Percentiles rank a stretch among this genome's conserved stretches.
These are phyloP conservation scores for Phainopepla nitens DNA, from an alignment of 2,113 vertebrate genomes.

Conservation along the genomic window DNA sequence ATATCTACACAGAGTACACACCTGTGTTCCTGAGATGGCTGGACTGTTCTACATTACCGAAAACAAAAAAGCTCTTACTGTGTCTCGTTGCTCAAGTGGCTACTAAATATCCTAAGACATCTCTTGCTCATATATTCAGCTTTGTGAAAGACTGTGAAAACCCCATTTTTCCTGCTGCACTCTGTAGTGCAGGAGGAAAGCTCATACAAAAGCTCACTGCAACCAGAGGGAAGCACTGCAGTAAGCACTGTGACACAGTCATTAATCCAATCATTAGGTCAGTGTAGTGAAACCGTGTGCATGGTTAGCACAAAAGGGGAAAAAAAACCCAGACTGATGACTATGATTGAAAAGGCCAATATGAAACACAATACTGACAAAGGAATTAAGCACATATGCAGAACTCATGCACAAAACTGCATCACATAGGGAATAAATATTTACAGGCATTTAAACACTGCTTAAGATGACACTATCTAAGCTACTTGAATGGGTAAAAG, in stretches of 20 bases:
- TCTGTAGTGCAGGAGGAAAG: neutral
- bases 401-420: neutral
- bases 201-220: constrained; percentile 60
- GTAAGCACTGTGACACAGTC: constrained; percentile 53
- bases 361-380: constrained; percentile 22
- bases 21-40: neutral
- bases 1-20: neutral
- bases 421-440: neutral
- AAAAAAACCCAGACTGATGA: neutral
- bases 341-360: constrained; percentile 34
- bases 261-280: constrained; percentile 74
- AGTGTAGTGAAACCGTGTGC: constrained; percentile 52
- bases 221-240: constrained; percentile 61
- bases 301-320: constrained; percentile 22
- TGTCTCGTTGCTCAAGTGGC: neutral
- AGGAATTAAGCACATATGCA: neutral
- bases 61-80: neutral
- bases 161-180: neutral
- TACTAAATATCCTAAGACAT: neutral
- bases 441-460: neutral
- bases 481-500: neutral
- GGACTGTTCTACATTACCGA: neutral
- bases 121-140: neutral
- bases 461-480: neutral
- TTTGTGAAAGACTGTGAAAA: neutral